These are phyloP conservation scores for Halcyon badia DNA, from an alignment of 2,797 vertebrate species.

Conservation along the genomic window DNA sequence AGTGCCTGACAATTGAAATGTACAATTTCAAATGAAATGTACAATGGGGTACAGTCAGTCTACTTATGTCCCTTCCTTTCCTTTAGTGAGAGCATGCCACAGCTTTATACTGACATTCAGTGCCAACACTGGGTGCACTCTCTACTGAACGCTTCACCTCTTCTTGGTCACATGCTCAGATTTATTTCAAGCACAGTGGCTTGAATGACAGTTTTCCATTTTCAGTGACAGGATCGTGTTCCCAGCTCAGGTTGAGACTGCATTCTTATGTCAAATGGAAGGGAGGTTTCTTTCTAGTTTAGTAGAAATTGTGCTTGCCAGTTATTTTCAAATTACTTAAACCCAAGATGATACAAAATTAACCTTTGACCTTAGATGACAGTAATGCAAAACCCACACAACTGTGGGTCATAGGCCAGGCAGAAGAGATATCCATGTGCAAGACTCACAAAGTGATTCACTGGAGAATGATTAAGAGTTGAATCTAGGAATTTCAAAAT, in stretches of 20 bases:
- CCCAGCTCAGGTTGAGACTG: neutral
- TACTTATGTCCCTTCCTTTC: neutral
- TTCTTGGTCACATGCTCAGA: neutral
- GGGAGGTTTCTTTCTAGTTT: neutral
- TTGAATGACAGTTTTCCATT: slow-evolving; percentile 26
- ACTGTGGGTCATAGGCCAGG: neutral
- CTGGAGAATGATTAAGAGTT: neutral
- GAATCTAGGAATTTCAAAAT: slow-evolving; percentile 2
- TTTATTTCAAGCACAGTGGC: neutral
- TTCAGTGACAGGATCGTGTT: neutral
- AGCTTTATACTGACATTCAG: neutral
- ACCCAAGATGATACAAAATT: neutral
- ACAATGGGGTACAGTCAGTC: neutral
- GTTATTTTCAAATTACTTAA: slow-evolving; percentile 1
- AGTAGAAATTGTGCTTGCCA: neutral
- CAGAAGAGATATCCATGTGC: neutral
- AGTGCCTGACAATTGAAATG: neutral
- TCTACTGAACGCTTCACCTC: neutral
- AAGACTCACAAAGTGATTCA: neutral
- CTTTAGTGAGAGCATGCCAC: neutral
- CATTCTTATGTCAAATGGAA: neutral
- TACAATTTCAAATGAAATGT: neutral
- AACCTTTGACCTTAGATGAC: neutral
- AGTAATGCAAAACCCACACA: neutral
- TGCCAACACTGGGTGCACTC: neutral